A percentile compares a stretch with the other conserved stretches of the same genome.
phyloP scores from a whole-genome alignment of 2,113 vertebrate genomes.

The Siphamia tubifer region DNA sequence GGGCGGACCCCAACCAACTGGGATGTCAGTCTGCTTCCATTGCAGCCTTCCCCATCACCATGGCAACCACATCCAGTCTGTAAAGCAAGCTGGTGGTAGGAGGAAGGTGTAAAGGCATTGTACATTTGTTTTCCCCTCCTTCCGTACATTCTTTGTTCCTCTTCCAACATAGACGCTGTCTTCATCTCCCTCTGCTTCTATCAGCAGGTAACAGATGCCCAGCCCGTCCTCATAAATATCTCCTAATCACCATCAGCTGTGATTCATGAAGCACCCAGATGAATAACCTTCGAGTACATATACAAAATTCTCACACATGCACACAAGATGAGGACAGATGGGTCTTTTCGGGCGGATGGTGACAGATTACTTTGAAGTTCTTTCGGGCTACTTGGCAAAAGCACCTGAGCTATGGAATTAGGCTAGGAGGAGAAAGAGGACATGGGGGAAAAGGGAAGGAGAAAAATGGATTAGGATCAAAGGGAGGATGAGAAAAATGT shows the following conservation, averaged over 20 bases:
- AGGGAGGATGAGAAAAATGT: not conserved
- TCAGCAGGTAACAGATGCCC: conserved; percentile 31
- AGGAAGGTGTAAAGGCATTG: conserved; percentile 35
- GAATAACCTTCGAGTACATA: conserved; percentile 9
- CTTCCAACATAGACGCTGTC: not conserved
- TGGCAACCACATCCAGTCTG: conserved; percentile 48
- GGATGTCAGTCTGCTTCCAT: not conserved
- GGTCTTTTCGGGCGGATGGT: conserved; percentile 11
- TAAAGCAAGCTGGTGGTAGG: conserved; percentile 24
- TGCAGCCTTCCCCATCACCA: conserved; percentile 19
- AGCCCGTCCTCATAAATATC: conserved; percentile 33
- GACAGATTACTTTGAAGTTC: conserved; percentile 32
- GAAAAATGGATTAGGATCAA: not conserved
- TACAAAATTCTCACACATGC: conserved; percentile 1
- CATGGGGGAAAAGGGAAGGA: not conserved
- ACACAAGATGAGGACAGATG: conserved; percentile 29
- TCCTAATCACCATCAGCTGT: conserved; percentile 18
- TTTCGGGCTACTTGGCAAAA: not conserved
- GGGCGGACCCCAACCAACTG: conserved; percentile 5
- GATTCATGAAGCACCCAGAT: conserved; percentile 39
- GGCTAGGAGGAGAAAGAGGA: not conserved
- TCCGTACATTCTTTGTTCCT: not conserved
- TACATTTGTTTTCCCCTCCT: not conserved
- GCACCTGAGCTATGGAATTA: not conserved
- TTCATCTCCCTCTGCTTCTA: not conserved